Percentiles rank a stretch among this genome's conserved stretches.
Conservation (phyloP, 35 echinoderm and acorn worm genomes). For the Acanthaster planci region DNA sequence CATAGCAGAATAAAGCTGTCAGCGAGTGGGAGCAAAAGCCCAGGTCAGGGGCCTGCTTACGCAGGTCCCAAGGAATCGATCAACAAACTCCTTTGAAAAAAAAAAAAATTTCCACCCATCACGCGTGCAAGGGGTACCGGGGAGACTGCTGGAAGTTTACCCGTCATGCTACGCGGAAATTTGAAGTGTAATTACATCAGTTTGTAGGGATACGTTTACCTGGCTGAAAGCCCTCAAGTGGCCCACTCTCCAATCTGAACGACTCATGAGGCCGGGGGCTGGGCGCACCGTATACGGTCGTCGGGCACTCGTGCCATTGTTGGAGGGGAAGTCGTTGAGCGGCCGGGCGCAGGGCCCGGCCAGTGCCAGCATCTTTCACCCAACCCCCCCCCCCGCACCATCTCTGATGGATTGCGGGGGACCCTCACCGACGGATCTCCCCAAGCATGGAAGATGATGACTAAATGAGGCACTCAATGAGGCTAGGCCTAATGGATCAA, state of each 20-base stretch:
- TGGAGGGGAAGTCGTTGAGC: conserved; percentile 21
- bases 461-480: conserved; percentile 33
- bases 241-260: conserved; percentile 48
- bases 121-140: background rate
- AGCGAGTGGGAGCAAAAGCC: too few relatives aligned
- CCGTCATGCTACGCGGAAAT: conserved; percentile 71
- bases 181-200: conserved; percentile 73
- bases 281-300: conserved; percentile 17
- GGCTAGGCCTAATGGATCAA: conserved; percentile 30
- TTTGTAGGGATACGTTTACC: conserved; percentile 73
- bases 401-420: conserved; percentile 20
- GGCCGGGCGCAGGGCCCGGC: background rate
- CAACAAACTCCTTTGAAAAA: too few relatives aligned
- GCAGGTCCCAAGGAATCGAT: too few relatives aligned
- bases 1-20: too few relatives aligned
- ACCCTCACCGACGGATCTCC: background rate
- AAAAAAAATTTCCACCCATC: too few relatives aligned
- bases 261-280: conserved; percentile 50
- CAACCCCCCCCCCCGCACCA: background rate
- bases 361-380: background rate
- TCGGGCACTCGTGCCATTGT: conserved; percentile 10
- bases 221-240: conserved; percentile 70
- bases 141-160: conserved; percentile 34
- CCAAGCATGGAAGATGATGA: conserved; percentile 28
- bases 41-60: too few relatives aligned